Evolutionary conservation across 2,888 invertebrate species (phyloP), one percentile per base, ranked within the genome.

Genomic region (Drosophila infuscata): DNA sequence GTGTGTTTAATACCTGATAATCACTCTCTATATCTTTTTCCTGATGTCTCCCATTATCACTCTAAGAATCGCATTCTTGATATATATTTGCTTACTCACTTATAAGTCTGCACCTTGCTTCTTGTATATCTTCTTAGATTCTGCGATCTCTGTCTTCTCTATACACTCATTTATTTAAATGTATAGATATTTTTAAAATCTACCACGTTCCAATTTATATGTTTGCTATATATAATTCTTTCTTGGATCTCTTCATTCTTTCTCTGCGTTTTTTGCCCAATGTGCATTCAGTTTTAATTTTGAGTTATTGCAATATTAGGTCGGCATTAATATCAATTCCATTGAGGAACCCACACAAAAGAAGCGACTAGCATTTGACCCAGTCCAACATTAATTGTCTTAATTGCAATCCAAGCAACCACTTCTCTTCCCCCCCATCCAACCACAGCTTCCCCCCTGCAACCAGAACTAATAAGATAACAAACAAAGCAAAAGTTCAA

Each of bases 311-410:
- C 79, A 75, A 71, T 82, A 74, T 85, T 69, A 82, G 64, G 68
- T 74, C 59, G 49, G 65, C 88, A 87, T 87, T 85, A 82, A 89
- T 87, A 78, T 85, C 81, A 87, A 87, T 87, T 87, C 59, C 65
- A 70, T 70, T 49, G 56, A 56, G 33, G 63, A 75, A 51, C 72
- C 83, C 75, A 73, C 76, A 70, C 71, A 74, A 73, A 29, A 43
- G 56, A 33, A 33, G 71, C 71, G 61, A 43, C 59, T 54, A 53
- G 59, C 54, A 61, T 76, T 76, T 81, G 82, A 83, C 70, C 75
- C 71, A 67, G 67, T 61, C 71, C 56, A 69, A 63, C 74, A 76
- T 83, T 82, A 88, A 89, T 88, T 88, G 81, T 57, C 74, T 82
- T 89, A 88, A 88, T 89, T 88, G 81, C 81, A 82, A 85, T 58